Evolutionary conservation across 2,888 invertebrate species (phyloP).

Genomic region (Polydrusus tereticollis): DNA sequence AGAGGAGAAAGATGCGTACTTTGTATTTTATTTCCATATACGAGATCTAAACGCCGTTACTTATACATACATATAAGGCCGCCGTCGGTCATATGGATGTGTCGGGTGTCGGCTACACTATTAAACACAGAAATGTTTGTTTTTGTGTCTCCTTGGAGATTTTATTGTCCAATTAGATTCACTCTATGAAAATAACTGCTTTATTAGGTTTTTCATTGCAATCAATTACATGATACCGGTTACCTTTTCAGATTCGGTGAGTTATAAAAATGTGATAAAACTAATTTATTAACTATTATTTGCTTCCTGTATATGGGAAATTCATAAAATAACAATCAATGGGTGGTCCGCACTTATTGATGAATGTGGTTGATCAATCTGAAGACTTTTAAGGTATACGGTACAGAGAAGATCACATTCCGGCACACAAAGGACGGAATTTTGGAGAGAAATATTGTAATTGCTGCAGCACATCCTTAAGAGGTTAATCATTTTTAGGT

Average conservation of each 20-base stretch:
- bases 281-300: too few relatives aligned
- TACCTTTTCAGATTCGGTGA: too few relatives aligned
- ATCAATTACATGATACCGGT: not conserved
- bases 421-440: not conserved
- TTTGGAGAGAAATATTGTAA: not conserved
- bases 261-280: too few relatives aligned
- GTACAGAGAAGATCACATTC: not conserved
- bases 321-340: too few relatives aligned
- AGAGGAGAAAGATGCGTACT: not conserved
- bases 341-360: not conserved
- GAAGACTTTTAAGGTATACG: not conserved
- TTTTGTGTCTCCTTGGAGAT: conserved; percentile 28
- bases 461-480: not conserved
- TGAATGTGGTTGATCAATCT: not conserved
- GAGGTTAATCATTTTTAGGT: not conserved
- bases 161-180: conserved; percentile 34
- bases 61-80: conserved; percentile 44
- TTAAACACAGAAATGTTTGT: conserved; percentile 16
- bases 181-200: conserved; percentile 22
- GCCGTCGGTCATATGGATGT: conserved; percentile 35
- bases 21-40: not conserved
- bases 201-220: conserved; percentile 11
- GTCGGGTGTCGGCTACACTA: conserved; percentile 21
- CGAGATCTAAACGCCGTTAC: conserved; percentile 34
- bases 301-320: too few relatives aligned